Evolutionary conservation across 2,113 vertebrate genomes (phyloP).

Genomic region (Tragelaphus imberbis): DNA sequence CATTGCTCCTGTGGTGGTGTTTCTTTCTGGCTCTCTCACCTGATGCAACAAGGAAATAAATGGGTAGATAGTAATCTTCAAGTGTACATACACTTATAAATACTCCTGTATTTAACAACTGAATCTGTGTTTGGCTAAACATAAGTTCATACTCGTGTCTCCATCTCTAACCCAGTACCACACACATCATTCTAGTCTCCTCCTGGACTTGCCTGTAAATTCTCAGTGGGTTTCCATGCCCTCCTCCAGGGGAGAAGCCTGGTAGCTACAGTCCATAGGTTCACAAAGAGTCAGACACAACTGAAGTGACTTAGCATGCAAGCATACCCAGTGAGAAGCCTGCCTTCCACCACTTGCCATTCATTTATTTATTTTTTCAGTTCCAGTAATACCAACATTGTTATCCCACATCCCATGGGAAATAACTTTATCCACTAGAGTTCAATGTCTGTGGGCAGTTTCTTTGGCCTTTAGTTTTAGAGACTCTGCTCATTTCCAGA

Average conservation of each 20-base stretch:
- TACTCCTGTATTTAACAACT: neutral
- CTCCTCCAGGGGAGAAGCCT: neutral
- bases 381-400: neutral
- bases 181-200: accelerated
- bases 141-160: neutral
- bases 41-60: neutral
- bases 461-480: neutral
- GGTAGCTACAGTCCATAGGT: neutral
- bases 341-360: accelerated
- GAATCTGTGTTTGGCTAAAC: neutral
- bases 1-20: neutral
- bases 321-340: neutral
- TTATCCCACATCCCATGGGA: neutral
- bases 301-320: neutral
- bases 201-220: neutral
- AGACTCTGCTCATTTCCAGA: neutral
- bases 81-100: neutral
- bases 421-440: neutral
- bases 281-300: neutral
- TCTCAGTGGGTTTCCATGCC: neutral
- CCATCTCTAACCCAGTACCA: neutral
- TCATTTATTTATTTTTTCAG: neutral
- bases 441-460: neutral
- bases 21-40: neutral
- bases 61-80: neutral